Evolutionary conservation across 2,888 invertebrate genomes (phyloP).

Genomic region (Hirudinaria manillensis): DNA sequence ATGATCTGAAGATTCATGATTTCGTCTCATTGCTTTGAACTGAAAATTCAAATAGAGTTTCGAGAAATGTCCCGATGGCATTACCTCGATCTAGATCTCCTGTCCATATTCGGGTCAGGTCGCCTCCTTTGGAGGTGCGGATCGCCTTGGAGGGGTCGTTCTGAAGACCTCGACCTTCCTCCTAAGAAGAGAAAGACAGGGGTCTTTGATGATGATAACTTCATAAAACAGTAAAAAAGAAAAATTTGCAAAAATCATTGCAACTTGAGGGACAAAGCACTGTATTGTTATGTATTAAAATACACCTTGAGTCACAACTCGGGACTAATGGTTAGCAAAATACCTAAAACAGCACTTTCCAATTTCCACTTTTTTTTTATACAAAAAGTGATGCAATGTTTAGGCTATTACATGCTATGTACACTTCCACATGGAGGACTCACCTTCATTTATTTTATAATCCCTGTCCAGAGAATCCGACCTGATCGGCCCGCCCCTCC

Average conservation of each 20-base stretch:
- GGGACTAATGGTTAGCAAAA: too few species aligned
- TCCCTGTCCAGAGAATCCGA: constrained; percentile 9
- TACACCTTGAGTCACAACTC: too few species aligned
- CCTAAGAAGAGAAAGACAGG: not conserved
- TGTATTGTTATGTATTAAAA: too few species aligned
- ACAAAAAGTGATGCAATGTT: too few species aligned
- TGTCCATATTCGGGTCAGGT: constrained; percentile 4
- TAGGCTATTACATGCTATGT: too few species aligned
- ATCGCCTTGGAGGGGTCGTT: not conserved
- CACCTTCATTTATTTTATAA: constrained; percentile 1
- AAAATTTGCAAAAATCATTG: not conserved
- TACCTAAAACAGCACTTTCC: too few species aligned
- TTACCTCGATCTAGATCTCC: constrained; percentile 11
- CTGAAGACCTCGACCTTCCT: constrained; percentile 17
- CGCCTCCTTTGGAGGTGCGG: not conserved
- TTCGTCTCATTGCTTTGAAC: not conserved
- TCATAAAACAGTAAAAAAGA: too few species aligned
- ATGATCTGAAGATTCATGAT: constrained; percentile 5
- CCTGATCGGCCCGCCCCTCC: not conserved
- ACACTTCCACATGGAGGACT: too few species aligned
- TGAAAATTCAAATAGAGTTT: not conserved
- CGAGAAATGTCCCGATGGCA: not conserved
- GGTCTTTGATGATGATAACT: too few species aligned
- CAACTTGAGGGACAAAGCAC: too few species aligned
- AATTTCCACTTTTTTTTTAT: too few species aligned